phyloP scores from a whole-genome alignment of 2,113 vertebrate species.

The Hippolais icterina region DNA sequence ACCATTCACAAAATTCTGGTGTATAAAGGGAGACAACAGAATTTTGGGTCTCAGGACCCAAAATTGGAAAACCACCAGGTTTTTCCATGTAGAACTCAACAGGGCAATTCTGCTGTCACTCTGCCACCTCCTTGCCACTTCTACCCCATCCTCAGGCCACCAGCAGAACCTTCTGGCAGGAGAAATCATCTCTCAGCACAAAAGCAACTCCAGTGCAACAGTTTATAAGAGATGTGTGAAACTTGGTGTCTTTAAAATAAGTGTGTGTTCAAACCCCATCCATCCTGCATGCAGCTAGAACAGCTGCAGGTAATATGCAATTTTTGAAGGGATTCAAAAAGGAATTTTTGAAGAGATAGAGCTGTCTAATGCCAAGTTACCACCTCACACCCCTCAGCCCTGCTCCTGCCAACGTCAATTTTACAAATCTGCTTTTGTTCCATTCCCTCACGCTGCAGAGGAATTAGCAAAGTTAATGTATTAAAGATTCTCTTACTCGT shows the following conservation, averaged over 20 bases:
- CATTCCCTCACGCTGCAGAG: neutral
- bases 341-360: neutral
- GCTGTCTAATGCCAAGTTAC: neutral
- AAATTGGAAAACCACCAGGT: neutral
- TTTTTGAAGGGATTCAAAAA: constrained; percentile 19
- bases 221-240: fast-evolving
- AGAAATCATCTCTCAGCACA: neutral
- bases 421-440: neutral
- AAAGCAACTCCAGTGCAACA: fast-evolving
- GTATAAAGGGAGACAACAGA: neutral
- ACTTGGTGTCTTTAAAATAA: neutral
- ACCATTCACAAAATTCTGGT: neutral
- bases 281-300: neutral
- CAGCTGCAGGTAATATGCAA: neutral
- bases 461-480: no score
- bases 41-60: neutral
- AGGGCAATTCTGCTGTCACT: neutral
- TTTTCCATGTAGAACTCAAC: fast-evolving
- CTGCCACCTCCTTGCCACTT: neutral
- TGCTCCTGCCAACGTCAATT: neutral
- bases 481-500: no score
- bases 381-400: neutral
- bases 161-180: neutral
- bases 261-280: fast-evolving
- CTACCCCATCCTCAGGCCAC: neutral